phyloP scores from a whole-genome alignment of 30 jellyfish, hydroid and myxozoan species.

The Hydra vulgaris region DNA sequence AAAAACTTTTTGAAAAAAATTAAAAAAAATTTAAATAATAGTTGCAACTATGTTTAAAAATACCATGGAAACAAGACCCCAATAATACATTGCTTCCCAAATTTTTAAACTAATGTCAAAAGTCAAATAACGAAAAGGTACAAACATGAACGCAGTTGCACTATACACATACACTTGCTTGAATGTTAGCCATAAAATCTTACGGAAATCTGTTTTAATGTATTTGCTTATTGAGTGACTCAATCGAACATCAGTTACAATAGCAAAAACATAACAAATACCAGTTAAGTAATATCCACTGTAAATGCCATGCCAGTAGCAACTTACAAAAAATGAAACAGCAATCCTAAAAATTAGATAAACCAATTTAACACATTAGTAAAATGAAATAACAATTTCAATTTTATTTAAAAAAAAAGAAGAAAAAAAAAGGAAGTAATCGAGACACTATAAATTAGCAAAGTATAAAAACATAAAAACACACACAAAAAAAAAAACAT shows the following conservation, averaged over 20 bases:
- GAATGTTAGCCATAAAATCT: neutral
- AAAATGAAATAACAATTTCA: too few relatives aligned
- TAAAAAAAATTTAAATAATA: too few relatives aligned
- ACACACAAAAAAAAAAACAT: too few relatives aligned
- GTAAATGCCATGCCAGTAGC: constrained; percentile 95
- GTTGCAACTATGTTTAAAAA: neutral
- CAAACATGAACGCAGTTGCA: neutral
- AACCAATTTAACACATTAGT: neutral
- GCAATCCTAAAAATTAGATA: constrained; percentile 62
- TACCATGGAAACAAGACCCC: neutral
- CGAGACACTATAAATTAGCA: too few relatives aligned
- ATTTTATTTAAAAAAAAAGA: too few relatives aligned
- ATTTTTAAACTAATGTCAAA: neutral
- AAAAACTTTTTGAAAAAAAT: neutral
- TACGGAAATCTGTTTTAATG: neutral
- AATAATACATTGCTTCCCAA: neutral
- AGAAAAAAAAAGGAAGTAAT: too few relatives aligned
- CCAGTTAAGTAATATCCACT: constrained; percentile 83
- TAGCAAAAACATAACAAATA: neutral
- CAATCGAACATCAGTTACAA: neutral
- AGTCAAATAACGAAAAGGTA: neutral
- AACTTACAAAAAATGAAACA: constrained; percentile 68
- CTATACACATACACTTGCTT: too few relatives aligned
- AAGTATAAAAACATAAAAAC: too few relatives aligned
- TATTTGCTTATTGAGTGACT: neutral